Evolutionary conservation across 1,140 invertebrate genomes (phyloP).

Genomic region (Ips nitidus): DNA sequence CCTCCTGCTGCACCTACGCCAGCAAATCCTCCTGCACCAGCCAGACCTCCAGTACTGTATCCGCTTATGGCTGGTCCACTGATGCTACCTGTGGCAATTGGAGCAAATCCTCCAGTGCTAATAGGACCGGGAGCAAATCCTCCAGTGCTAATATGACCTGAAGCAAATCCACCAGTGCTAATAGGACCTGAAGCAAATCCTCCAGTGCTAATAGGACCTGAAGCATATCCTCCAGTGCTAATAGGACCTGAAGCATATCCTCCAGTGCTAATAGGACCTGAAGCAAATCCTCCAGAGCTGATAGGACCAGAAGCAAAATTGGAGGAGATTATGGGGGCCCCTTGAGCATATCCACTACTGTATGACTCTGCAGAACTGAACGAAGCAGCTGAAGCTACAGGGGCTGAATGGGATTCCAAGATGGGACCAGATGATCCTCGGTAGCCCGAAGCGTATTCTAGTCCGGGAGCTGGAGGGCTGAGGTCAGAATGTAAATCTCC

Average conservation of each 20-base stretch:
- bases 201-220: conserved; percentile 2
- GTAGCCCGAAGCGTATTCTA: conserved; percentile 36
- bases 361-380: too few relatives aligned
- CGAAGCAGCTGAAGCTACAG: background rate
- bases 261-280: background rate
- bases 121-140: too few relatives aligned
- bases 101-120: too few relatives aligned
- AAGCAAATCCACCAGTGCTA: background rate
- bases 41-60: background rate
- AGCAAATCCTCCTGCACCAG: conserved; percentile 6
- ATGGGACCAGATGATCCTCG: conserved; percentile 2
- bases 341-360: too few relatives aligned
- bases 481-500: conserved; percentile 37
- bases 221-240: conserved; percentile 3
- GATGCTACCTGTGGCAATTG: background rate
- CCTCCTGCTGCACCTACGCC: conserved; percentile 1
- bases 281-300: background rate
- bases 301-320: background rate
- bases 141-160: background rate
- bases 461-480: conserved; percentile 35
- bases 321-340: background rate
- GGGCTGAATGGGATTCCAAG: background rate
- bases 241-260: background rate
- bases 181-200: background rate
- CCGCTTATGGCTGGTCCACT: background rate